Base-by-base conservation (phyloP, 2,113 vertebrate species). In the Anoplopoma fimbria region DNA sequence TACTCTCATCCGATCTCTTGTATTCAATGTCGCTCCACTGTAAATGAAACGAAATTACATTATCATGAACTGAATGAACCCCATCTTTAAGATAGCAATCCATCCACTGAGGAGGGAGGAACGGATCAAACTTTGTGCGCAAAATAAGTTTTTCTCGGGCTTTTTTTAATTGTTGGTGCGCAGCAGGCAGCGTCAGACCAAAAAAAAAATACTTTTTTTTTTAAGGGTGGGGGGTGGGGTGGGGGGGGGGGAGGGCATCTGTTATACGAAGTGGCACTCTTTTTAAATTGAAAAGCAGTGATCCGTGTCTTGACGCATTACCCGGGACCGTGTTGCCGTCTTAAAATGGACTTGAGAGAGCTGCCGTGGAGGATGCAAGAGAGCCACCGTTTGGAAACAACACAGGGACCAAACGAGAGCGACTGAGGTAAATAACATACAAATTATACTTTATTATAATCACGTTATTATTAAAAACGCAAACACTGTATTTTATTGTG, bases 301-400 rank as follows among this genome's bases (percentile, higher is more conserved):
- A 86, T 85, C 77, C 51, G 81, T 79, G 91, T 87, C 81, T 78
- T 84, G 86, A 90, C 89, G 82, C 89, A 71, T 64, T 61, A 73
- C 53, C 63, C 69, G 21, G 84, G 51, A 87, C 81, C 81, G 83
- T 45, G 80, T 76, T 81, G 69, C 77, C 64, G 31, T 79, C 69
- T 76, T 86, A 91, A 85, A 85, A 95, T 94, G 94, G 91, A 93
- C 87, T 91, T 91, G 79, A 85, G 78, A 63, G 89, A 86, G 13
- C 69, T 88, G 73, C 69, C 72, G 82, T 83, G 91, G 90, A 87
- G 82, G 89, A 90, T 84, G 75, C 88, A 77, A 82, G 86, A 83
- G 77, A 90, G 88, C 83, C 77, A 80, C 84, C 69, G 69, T 77
- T 83, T 77, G 83, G 40, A 82, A 76, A 45, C 49, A 82, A 42